Conservation (phyloP, 2,797 vertebrate species). For the Malacoraja senta region DNA sequence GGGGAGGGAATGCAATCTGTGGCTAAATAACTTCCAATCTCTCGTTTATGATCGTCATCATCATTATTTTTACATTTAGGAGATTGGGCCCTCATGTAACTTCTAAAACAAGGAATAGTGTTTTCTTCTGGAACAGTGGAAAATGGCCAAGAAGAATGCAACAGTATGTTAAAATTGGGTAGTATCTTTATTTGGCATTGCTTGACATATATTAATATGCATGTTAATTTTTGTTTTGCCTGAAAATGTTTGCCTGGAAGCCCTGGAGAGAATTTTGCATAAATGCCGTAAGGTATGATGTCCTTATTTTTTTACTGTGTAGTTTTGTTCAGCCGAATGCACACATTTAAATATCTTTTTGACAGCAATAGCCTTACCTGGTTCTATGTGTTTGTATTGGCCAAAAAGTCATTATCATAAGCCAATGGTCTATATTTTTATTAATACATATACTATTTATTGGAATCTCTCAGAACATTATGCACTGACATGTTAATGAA, state of each 20-base stretch:
- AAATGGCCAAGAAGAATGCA: neutral
- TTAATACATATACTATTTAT: neutral
- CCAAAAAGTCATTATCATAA: neutral
- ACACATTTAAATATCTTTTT: neutral
- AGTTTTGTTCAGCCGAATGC: neutral
- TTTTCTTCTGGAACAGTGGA: neutral
- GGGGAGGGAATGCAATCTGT: neutral
- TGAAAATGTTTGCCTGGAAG: neutral
- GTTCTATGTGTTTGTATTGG: neutral
- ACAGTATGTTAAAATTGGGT: neutral
- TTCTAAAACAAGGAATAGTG: neutral
- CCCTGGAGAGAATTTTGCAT: neutral
- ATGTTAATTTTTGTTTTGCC: neutral
- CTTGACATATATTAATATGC: neutral
- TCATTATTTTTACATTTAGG: neutral
- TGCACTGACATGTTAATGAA: neutral
- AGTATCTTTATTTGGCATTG: neutral
- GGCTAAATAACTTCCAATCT: neutral
- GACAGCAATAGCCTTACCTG: neutral
- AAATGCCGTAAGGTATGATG: neutral
- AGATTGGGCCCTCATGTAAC: neutral
- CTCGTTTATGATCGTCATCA: neutral
- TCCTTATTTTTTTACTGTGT: neutral
- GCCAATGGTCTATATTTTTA: neutral
- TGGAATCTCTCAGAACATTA: neutral